Percentiles rank a stretch among this genome's conserved stretches.
phyloP scores from a whole-genome alignment of 2,113 vertebrate species.

The Tylochromis polylepis region DNA sequence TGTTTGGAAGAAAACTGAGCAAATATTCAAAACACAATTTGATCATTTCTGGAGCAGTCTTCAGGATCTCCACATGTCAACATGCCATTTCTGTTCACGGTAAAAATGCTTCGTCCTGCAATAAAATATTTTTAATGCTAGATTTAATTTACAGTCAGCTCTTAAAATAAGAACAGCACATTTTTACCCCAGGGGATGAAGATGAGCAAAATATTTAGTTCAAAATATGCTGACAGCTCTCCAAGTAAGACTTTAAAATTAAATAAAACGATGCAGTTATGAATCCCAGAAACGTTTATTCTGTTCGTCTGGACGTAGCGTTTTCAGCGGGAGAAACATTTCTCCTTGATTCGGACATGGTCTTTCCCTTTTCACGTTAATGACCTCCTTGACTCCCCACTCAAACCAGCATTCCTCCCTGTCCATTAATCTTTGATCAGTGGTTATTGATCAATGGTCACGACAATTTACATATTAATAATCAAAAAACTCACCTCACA shows the following conservation, averaged over 20 bases:
- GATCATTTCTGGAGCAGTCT: not conserved
- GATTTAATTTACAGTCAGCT: not conserved
- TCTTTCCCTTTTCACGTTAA: too few species aligned
- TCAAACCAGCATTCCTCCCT: too few species aligned
- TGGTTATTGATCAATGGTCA: not conserved
- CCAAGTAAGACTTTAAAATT: not conserved
- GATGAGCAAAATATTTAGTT: not conserved
- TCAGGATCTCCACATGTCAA: not conserved
- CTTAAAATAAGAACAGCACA: not conserved
- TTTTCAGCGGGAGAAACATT: not conserved
- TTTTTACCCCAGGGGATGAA: not conserved
- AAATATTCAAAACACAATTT: not conserved
- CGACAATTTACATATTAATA: not conserved
- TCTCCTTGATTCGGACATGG: not conserved
- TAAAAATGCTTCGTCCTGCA: not conserved
- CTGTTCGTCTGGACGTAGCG: not conserved
- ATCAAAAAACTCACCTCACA: not conserved
- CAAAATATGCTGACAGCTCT: not conserved
- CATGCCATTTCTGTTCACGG: not conserved
- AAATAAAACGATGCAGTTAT: not conserved
- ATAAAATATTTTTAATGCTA: not conserved
- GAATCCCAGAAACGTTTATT: not conserved
- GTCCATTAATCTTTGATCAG: not conserved
- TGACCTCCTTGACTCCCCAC: too few species aligned
- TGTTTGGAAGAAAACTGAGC: not conserved